These are phyloP conservation scores for Peromyscus polionotus DNA, from an alignment of 2,113 vertebrate species.

Conservation along the genomic window DNA sequence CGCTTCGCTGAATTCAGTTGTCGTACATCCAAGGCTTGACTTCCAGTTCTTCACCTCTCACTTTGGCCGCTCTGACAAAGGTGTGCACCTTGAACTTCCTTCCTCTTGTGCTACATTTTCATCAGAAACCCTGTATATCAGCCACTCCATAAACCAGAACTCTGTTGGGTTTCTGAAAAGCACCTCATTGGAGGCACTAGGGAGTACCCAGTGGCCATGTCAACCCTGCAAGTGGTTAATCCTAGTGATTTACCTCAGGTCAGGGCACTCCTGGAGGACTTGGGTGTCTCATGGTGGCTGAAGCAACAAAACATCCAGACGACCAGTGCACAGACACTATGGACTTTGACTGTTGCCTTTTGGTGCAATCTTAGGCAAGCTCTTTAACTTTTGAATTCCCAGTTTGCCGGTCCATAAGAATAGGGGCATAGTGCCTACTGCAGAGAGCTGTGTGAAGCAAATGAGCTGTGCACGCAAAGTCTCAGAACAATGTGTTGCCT, in stretches of 20 bases:
- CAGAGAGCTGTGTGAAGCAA: slow-evolving; percentile 44
- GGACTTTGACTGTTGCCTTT: background rate
- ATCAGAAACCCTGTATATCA: background rate
- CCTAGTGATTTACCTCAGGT: background rate
- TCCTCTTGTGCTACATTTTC: background rate
- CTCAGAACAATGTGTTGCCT: slow-evolving; percentile 48
- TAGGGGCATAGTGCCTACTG: slow-evolving; percentile 59
- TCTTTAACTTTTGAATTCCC: slow-evolving; percentile 42
- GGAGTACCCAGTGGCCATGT: background rate
- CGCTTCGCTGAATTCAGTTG: background rate
- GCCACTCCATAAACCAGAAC: background rate
- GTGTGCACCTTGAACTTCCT: background rate
- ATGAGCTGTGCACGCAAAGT: slow-evolving; percentile 67
- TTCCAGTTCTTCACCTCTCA: background rate
- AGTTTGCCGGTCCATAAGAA: slow-evolving; percentile 72
- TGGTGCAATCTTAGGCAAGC: slow-evolving; percentile 6
- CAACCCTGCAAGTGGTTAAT: background rate
- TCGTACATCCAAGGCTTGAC: background rate
- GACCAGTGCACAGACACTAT: too few species aligned
- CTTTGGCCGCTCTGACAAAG: background rate
- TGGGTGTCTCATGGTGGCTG: background rate
- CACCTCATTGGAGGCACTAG: background rate
- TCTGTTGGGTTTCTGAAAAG: background rate
- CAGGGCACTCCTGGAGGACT: too few species aligned
- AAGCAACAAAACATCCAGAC: rapidly evolving